phyloP scores from a whole-genome alignment of 64 coral and sea anemone species.

The Astreopora myriophthalma region DNA sequence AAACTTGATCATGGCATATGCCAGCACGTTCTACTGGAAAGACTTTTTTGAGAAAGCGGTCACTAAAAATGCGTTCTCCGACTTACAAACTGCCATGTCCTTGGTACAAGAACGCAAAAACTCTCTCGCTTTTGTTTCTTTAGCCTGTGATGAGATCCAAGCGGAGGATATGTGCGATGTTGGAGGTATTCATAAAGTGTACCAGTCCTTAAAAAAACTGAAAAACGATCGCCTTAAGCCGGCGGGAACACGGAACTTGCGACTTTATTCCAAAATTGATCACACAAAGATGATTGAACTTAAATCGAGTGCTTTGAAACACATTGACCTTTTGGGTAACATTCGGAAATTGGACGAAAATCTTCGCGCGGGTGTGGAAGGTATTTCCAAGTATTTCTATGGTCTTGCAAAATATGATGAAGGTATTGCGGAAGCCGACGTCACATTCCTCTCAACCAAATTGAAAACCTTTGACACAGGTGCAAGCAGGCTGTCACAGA shows the following conservation, averaged over 20 bases:
- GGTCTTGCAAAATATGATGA: conserved; percentile 63
- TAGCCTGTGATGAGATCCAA: conserved; percentile 30
- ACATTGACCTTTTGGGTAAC: background rate
- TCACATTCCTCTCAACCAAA: conserved; percentile 39
- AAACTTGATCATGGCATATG: conserved; percentile 14
- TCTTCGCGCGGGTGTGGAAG: background rate
- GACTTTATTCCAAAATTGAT: conserved; percentile 17
- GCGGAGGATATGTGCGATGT: conserved; percentile 40
- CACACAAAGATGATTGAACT: background rate
- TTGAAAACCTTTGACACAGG: conserved; percentile 27
- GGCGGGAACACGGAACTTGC: background rate
- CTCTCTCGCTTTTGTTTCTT: background rate
- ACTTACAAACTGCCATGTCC: background rate
- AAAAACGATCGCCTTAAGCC: background rate
- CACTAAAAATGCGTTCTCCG: background rate
- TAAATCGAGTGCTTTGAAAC: background rate
- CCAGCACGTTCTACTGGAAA: conserved; percentile 9
- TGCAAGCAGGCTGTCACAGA: background rate
- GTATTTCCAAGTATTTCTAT: conserved; percentile 14
- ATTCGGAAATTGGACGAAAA: conserved; percentile 39
- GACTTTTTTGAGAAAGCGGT: conserved; percentile 10
- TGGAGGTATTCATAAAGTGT: conserved; percentile 11
- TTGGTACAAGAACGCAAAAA: conserved; percentile 5
- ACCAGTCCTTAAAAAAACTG: conserved; percentile 13
- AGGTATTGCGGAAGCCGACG: conserved; percentile 56